phyloP scores from a whole-genome alignment of 2,113 vertebrate genomes.

The Acanthisitta chloris region DNA sequence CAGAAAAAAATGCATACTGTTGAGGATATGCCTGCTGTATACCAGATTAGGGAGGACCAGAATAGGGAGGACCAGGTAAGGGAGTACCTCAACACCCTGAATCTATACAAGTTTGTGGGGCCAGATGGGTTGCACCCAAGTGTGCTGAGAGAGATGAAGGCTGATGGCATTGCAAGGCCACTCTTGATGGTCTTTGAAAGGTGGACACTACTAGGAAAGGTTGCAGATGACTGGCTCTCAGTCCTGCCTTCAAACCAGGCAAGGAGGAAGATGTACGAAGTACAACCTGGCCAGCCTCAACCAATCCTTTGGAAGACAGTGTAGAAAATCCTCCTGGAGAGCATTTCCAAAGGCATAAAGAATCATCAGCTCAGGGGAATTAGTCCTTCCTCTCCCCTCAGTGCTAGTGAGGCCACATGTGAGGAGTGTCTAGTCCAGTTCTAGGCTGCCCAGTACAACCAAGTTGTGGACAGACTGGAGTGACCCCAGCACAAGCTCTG shows the following conservation, averaged over 20 bases:
- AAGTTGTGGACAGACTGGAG: neutral
- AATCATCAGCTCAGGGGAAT: rapidly evolving
- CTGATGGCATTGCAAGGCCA: neutral
- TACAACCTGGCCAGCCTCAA: neutral
- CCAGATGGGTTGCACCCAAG: neutral
- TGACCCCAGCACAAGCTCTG: neutral
- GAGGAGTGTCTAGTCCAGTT: neutral
- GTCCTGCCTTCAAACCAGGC: neutral
- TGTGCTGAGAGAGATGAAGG: neutral
- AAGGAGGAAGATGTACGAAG: neutral
- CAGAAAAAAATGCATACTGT: neutral
- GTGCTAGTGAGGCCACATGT: neutral
- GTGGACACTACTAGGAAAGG: neutral
- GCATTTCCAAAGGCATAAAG: neutral
- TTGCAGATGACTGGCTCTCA: neutral
- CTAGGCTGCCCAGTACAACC: neutral
- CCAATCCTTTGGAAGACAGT: neutral
- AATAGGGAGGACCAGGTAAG: neutral
- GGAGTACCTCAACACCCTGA: neutral
- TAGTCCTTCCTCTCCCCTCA: neutral
- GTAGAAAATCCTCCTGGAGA: neutral
- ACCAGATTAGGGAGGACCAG: neutral
- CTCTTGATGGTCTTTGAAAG: neutral
- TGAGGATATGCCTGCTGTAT: neutral
- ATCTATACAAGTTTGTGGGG: neutral